Evolutionary conservation across 2,797 vertebrate species (phyloP).

Genomic region (Perdix hodgsoniae): DNA sequence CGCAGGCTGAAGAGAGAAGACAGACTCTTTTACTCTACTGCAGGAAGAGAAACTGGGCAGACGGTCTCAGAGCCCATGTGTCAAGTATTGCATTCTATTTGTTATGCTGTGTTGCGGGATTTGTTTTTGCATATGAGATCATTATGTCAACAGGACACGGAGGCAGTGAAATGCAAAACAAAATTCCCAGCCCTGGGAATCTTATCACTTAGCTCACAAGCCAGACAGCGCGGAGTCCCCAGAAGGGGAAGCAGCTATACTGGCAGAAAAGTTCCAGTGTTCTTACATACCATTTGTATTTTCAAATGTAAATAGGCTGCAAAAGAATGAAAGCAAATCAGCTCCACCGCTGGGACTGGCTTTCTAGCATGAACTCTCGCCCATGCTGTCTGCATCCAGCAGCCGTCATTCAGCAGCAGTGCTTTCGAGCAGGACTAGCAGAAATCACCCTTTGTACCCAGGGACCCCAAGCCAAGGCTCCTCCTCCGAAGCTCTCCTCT

Average conservation of each 20-base stretch:
- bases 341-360: neutral
- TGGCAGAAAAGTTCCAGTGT: slow-evolving; percentile 7
- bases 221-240: slow-evolving; percentile 17
- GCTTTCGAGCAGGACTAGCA: slow-evolving; percentile 33
- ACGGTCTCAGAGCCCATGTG: neutral
- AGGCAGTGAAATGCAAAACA: slow-evolving; percentile 55
- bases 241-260: slow-evolving; percentile 29
- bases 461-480: slow-evolving; percentile 90
- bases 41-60: slow-evolving; percentile 2
- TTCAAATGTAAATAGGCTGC: neutral
- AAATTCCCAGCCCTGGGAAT: slow-evolving; percentile 57
- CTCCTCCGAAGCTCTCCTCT: slow-evolving; percentile 73
- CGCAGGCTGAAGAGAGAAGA: neutral
- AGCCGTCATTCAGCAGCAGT: neutral
- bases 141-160: slow-evolving; percentile 47
- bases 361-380: neutral
- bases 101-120: neutral
- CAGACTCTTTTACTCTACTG: neutral
- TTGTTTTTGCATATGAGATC: slow-evolving; percentile 61
- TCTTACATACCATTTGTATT: slow-evolving; percentile 28
- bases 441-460: slow-evolving; percentile 90
- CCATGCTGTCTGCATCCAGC: neutral
- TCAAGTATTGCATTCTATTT: neutral
- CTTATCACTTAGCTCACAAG: slow-evolving; percentile 45
- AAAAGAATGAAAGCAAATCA: slow-evolving; percentile 34